Evolutionary conservation across 2,888 invertebrate species (phyloP).

Genomic region (Lasioglossum pauxillum): DNA sequence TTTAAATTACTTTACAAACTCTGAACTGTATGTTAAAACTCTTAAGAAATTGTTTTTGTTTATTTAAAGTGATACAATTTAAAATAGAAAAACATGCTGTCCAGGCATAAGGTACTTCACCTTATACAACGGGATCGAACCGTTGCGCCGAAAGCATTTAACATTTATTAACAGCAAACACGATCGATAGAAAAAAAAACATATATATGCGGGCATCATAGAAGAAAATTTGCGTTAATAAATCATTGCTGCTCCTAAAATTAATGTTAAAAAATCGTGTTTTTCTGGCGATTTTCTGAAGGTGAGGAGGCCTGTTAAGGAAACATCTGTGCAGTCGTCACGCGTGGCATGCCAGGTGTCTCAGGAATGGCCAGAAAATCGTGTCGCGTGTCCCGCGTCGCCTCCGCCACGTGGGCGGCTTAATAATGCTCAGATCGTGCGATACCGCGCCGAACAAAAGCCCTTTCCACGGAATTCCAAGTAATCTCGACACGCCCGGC

Average conservation of each 20-base stretch:
- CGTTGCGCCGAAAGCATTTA: no score
- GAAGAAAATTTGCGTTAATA: neutral
- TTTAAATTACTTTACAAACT: no score
- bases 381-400: conserved; percentile 10
- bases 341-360: neutral
- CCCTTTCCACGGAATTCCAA: conserved; percentile 54
- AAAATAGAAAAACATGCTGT: no score
- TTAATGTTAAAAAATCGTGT: neutral
- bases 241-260: neutral
- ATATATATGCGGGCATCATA: no score
- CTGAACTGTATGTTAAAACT: no score
- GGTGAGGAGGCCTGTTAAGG: neutral
- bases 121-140: no score
- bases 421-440: conserved; percentile 36
- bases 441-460: conserved; percentile 44
- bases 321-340: neutral
- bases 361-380: conserved; percentile 24
- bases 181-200: no score
- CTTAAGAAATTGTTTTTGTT: no score
- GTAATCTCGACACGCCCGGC: conserved; percentile 59
- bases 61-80: no score
- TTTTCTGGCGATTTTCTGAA: neutral
- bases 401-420: conserved; percentile 45
- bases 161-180: no score
- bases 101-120: no score